Percentiles rank a stretch among this genome's conserved stretches.
Evolutionary conservation across 2,888 invertebrate species (phyloP).

Genomic region (Rhogogaster chlorosoma): DNA sequence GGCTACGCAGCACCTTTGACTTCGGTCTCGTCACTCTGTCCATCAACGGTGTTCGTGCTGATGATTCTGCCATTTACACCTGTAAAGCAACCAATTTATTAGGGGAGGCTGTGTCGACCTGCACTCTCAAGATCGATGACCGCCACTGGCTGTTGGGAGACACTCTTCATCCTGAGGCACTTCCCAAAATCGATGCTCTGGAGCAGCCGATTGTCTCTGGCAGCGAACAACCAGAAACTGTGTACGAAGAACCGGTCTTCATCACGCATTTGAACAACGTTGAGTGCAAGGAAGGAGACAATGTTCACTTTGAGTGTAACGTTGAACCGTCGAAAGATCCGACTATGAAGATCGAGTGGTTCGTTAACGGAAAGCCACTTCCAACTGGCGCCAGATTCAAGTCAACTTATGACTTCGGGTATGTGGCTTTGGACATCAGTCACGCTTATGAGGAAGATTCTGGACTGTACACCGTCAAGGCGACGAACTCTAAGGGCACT

Average conservation of each 20-base stretch:
- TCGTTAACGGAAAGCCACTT: conserved; percentile 94
- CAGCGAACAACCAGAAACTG: conserved; percentile 86
- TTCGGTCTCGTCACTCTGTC: conserved; percentile 97
- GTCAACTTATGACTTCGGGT: conserved; percentile 97
- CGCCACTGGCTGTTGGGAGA: conserved; percentile 93
- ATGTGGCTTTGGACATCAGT: conserved; percentile 93
- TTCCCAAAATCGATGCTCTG: conserved; percentile 91
- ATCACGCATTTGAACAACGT: conserved; percentile 95
- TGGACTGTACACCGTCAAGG: conserved; percentile 94
- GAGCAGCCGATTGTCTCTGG: conserved; percentile 88
- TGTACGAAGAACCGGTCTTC: conserved; percentile 92
- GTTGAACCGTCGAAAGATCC: conserved; percentile 96
- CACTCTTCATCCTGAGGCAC: conserved; percentile 92
- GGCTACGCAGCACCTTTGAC: conserved; percentile 96
- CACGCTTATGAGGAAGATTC: conserved; percentile 95
- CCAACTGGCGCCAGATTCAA: conserved; percentile 94
- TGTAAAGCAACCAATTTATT: conserved; percentile 96
- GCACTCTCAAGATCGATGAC: conserved; percentile 93
- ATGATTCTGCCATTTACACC: conserved; percentile 97
- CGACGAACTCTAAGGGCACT: conserved; percentile 92
- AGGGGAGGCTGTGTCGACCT: conserved; percentile 96
- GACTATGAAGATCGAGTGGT: conserved; percentile 96
- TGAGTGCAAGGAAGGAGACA: conserved; percentile 92
- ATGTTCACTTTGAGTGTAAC: conserved; percentile 93
- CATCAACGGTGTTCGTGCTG: conserved; percentile 91